Evolutionary conservation across 1,140 invertebrate species (phyloP).

Genomic region (Heliothis subflexa): DNA sequence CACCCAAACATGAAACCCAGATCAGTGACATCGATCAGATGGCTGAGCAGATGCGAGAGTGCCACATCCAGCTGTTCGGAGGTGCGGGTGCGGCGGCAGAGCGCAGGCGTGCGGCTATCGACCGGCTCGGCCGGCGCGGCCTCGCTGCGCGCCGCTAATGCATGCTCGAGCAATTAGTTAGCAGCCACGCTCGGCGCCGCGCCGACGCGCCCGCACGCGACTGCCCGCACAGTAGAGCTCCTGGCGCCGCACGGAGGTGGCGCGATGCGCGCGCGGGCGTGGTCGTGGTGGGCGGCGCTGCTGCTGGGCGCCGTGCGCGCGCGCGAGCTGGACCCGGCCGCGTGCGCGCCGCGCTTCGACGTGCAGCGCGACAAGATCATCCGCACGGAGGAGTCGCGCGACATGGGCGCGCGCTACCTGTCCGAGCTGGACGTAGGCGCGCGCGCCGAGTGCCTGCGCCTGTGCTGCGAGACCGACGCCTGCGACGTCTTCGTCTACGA

Average conservation of each 20-base stretch:
- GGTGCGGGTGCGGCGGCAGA: neutral
- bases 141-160: conserved; percentile 14
- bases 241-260: conserved; percentile 16
- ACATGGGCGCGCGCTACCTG: conserved; percentile 95
- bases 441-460: conserved; percentile 92
- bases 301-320: conserved; percentile 58
- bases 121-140: conserved; percentile 44
- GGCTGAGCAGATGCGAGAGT: neutral
- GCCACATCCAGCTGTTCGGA: neutral
- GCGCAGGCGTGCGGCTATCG: conserved; percentile 64
- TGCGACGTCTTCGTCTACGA: conserved; percentile 98
- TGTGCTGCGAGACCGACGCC: conserved; percentile 94
- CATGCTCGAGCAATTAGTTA: conserved; percentile 4
- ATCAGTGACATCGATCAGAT: too few relatives aligned
- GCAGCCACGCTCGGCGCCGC: neutral
- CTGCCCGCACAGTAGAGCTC: neutral
- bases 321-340: conserved; percentile 82
- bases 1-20: too few relatives aligned
- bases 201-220: too few relatives aligned
- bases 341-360: conserved; percentile 91
- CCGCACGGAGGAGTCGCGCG: conserved; percentile 94
- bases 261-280: conserved; percentile 51
- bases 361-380: conserved; percentile 96
- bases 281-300: conserved; percentile 60
- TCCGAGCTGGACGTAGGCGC: conserved; percentile 93